phyloP scores from a whole-genome alignment of 2,113 vertebrate genomes.

The Isichthys henryi region DNA sequence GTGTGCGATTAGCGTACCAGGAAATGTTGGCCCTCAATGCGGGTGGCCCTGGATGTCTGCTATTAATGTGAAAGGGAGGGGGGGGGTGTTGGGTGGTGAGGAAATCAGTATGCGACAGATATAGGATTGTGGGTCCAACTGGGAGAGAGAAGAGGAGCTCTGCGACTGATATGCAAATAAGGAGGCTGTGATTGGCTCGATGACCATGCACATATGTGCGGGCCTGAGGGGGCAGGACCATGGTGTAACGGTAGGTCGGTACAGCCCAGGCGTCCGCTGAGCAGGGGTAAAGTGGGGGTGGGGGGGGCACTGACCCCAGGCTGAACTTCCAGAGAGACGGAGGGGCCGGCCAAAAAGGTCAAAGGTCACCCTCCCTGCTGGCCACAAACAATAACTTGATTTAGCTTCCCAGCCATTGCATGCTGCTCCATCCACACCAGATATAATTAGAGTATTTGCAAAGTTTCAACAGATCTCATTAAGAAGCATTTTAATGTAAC shows the following conservation, averaged over 20 bases:
- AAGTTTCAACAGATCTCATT: conserved; percentile 18
- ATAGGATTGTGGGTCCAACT: not conserved
- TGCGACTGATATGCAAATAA: not conserved
- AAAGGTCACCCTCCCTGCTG: conserved; percentile 83
- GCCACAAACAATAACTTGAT: conserved; percentile 81
- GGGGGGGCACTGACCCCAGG: conserved; percentile 69
- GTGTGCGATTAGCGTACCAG: conserved; percentile 47
- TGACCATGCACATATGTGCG: not conserved
- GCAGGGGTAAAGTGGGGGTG: conserved; percentile 37
- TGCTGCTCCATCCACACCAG: conserved; percentile 45
- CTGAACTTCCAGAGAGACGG: conserved; percentile 78
- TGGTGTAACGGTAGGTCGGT: conserved; percentile 45
- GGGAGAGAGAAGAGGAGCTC: not conserved
- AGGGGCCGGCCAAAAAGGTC: conserved; percentile 73
- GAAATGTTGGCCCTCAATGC: conserved; percentile 30
- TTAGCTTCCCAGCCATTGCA: conserved; percentile 51
- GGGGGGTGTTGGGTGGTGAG: not conserved
- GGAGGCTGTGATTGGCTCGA: not conserved
- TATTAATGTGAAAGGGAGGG: not conserved
- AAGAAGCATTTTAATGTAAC: conserved; percentile 16
- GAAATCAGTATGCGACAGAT: not conserved
- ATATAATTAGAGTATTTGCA: conserved; percentile 31
- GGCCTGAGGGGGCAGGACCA: conserved; percentile 26
- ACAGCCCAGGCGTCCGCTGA: conserved; percentile 60
- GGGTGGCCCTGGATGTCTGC: conserved; percentile 4